Conservation (phyloP, 2,888 invertebrate genomes). For the Clivina fossor region DNA sequence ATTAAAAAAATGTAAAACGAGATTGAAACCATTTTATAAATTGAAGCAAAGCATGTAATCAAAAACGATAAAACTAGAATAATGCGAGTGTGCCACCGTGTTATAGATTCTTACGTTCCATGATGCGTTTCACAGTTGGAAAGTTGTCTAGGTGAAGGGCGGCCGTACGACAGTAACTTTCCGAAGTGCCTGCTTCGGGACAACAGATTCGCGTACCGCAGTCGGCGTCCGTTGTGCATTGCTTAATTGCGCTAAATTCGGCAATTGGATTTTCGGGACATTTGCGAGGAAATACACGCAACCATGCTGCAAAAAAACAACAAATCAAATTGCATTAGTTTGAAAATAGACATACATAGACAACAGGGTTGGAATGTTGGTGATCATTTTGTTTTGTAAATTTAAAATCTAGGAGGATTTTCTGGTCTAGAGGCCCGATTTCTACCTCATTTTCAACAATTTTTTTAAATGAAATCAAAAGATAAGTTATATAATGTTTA, state of each 20-base stretch:
- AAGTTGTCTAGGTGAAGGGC: conserved; percentile 65
- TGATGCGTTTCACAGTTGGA: conserved; percentile 64
- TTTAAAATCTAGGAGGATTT: too few relatives aligned
- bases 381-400: too few relatives aligned
- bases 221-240: conserved; percentile 68
- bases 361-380: conserved; percentile 9
- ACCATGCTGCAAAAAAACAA: conserved; percentile 61
- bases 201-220: conserved; percentile 78
- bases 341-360: not conserved
- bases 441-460: too few relatives aligned
- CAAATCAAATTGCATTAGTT: not conserved
- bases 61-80: too few relatives aligned
- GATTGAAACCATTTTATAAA: too few relatives aligned
- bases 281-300: conserved; percentile 68
- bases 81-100: too few relatives aligned
- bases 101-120: conserved; percentile 64
- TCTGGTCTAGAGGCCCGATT: too few relatives aligned
- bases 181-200: conserved; percentile 61
- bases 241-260: conserved; percentile 69
- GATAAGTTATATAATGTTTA: too few relatives aligned
- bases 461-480: too few relatives aligned
- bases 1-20: too few relatives aligned
- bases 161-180: conserved; percentile 72
- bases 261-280: conserved; percentile 70
- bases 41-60: too few relatives aligned